Base-by-base conservation (phyloP, 2,113 vertebrate species). In the Larimichthys crocea region DNA sequence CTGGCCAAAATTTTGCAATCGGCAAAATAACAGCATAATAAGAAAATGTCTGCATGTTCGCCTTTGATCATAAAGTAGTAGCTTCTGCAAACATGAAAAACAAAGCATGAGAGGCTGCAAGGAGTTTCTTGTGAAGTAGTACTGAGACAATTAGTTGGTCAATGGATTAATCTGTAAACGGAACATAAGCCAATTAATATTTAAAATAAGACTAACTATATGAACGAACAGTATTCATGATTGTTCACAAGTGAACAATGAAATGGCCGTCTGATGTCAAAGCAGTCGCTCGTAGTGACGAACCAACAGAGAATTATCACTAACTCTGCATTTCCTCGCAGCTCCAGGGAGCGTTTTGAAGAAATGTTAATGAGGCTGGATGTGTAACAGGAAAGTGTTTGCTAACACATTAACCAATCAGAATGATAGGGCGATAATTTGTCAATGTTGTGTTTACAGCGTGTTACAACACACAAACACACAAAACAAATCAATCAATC, bases 301-400 rank as follows among this genome's bases (percentile, higher is more conserved):
- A 60, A 48, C 44, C 49, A 14, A 49, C 24, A 68, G 35, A 79
- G 60, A 60, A 69, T 46, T 46, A 62, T 65, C 15, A 48, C 50
- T 9, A 44, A 44, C 35, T 65, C 42, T 48, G 20, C 24, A 44
- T 17, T 53, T 83, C 56, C 76, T 35, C 46, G 64, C 35, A 52
- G 46, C 49, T 49, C 10, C 7, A 6, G 3, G 19, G 56, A 79
- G 56, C 31, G 3, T 50, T 82, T 52, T 17, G 26, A 59, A 50
- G 20, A 26, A 49, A 57, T 73, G 77, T 69, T 73, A 72, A 73
- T 80, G 69, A 62, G 31, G 48, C 48, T 22, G 14, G 42, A 48
- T 59, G 3, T 65, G 35, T 56, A n/a, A 46, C 0, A 35, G 48
- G 29, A 12, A 62, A 63, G 57, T 71, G 59, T 63, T 79, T 55